Evolutionary conservation across 2,113 vertebrate genomes (phyloP), one percentile per base, ranked within the genome.

Genomic region (Eonycteris spelaea): DNA sequence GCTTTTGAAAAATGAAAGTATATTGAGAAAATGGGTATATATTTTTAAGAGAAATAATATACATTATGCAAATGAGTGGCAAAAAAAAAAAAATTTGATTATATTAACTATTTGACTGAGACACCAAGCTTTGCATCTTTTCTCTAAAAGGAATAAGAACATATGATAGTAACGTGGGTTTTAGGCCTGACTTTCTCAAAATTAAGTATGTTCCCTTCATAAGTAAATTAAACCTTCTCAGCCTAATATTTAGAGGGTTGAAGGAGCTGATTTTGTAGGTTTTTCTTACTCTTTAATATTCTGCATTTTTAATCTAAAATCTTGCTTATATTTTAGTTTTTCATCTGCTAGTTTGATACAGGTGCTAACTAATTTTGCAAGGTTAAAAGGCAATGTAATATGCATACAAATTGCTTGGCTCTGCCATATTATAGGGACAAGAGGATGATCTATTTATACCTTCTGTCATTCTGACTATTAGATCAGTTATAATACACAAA

Each of bases 341-440:
- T n/a, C 6, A 84, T 38, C 63, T 57, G 43, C n/a, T 53, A 40
- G 19, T 57, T 95, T 80, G 38, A 77, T 61, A 88, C 86, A 95
- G 35, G 19, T 71, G 30, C 6, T 78, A 89, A 95, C 75, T 82
- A 85, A 73, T 67, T 95, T 93, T 89, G 12, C 33, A 86, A 91
- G 93, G 43, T 82, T 85, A 75, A 85, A 77, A 88, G 28, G 43
- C 35, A 53, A 57, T 43, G n/a, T 28, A 53, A 79, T 74, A 10
- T 75, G 28, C 65, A 65, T 71, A 65, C n/a, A 87, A 86, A 96
- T 77, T 18, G 3, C 24, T 96, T 86, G n/a, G 10, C n/a, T 91
- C 12, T 88, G 9, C 57, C 48, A 59, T 48, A 70, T 71, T 87
- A 57, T 40, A 80, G 71, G 28, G 26, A 61, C n/a, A 35, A 6